phyloP scores from a whole-genome alignment of 2,797 vertebrate species.

The Hydrophis major region DNA sequence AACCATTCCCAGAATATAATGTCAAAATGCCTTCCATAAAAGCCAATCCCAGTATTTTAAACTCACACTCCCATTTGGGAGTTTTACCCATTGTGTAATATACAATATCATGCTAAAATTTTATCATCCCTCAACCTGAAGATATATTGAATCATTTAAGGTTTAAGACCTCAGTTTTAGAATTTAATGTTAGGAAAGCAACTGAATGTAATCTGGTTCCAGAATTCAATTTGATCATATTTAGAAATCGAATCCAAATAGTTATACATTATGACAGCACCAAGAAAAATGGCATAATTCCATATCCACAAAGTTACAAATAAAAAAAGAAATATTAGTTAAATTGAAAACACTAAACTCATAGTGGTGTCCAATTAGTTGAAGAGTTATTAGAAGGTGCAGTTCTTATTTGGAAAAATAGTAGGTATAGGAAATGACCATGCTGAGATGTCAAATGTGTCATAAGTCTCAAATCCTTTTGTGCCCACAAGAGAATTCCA shows the following conservation, averaged over 20 bases:
- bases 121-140: not conserved
- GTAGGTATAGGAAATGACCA: not conserved
- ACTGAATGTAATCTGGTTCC: not conserved
- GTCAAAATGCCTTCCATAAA: not conserved
- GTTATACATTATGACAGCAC: not conserved
- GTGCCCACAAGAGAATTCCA: not conserved
- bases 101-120: not conserved
- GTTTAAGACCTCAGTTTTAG: not conserved
- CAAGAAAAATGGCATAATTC: not conserved
- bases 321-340: not conserved
- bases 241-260: not conserved
- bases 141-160: not conserved
- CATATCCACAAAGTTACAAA: not conserved
- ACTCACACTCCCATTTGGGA: not conserved
- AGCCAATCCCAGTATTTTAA: not conserved
- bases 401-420: not conserved
- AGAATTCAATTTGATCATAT: not conserved
- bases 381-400: not conserved
- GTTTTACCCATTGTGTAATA: not conserved
- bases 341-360: not conserved
- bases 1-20: not conserved
- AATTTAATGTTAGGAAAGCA: not conserved
- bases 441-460: not conserved
- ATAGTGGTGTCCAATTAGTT: not conserved
- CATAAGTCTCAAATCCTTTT: not conserved